A percentile compares a stretch with the other conserved stretches of the same genome.
Conservation (phyloP, 2,113 vertebrate genomes). For the Notiomystis cincta region DNA sequence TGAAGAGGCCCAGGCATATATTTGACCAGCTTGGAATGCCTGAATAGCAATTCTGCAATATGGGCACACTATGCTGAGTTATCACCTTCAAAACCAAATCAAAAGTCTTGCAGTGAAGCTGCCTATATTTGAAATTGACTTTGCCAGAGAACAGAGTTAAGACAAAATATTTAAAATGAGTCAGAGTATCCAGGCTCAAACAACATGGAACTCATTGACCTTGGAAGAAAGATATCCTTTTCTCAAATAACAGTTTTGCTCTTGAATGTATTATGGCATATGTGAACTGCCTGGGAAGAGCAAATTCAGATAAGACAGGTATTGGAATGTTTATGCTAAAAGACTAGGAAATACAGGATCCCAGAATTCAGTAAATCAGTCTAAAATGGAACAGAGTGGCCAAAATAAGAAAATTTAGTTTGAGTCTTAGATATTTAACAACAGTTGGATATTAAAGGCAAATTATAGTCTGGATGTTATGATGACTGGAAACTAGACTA, state of each 20-base stretch:
- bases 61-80: background rate
- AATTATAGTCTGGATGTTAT: background rate
- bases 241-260: background rate
- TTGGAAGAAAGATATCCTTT: background rate
- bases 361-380: background rate
- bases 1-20: background rate
- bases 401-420: background rate
- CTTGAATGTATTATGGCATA: background rate
- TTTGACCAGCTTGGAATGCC: background rate
- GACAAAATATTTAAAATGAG: background rate
- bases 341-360: background rate
- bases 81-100: background rate
- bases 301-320: background rate
- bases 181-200: background rate
- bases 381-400: background rate
- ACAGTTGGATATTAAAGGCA: background rate
- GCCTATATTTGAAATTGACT: background rate
- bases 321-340: background rate
- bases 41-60: background rate
- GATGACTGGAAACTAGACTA: background rate
- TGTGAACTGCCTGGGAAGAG: background rate
- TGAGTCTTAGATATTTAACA: background rate
- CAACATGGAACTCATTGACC: background rate
- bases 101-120: background rate
- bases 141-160: background rate